Evolutionary conservation across 1,140 invertebrate genomes (phyloP).

Genomic region (Vollenhovia emeryi): DNA sequence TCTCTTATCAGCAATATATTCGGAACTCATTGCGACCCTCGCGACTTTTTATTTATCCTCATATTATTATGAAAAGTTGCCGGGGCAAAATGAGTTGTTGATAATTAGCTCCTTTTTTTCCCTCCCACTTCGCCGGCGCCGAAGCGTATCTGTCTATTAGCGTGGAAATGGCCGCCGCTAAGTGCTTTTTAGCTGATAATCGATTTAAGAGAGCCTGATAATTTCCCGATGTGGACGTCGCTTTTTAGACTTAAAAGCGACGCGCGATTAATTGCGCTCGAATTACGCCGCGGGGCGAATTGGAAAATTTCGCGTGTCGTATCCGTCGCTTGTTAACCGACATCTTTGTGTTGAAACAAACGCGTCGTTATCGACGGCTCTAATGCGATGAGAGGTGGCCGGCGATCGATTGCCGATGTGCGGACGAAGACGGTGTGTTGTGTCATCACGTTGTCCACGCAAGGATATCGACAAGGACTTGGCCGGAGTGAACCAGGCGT

Average conservation of each 20-base stretch:
- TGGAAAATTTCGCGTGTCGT: neutral
- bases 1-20: neutral
- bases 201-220: constrained; percentile 41
- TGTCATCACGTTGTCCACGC: constrained; percentile 38
- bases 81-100: constrained; percentile 10
- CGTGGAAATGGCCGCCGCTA: constrained; percentile 63
- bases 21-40: neutral
- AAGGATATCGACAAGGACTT: constrained; percentile 49
- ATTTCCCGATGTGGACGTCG: constrained; percentile 17
- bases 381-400: neutral
- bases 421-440: neutral
- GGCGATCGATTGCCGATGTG: neutral
- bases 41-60: neutral
- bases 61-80: constrained; percentile 19
- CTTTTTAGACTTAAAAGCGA: constrained; percentile 29
- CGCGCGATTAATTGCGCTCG: constrained; percentile 7
- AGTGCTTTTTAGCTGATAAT: constrained; percentile 63
- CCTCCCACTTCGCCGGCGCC: constrained; percentile 54
- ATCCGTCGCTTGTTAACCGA: constrained; percentile 12
- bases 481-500: constrained; percentile 15
- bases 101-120: constrained; percentile 37
- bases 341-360: constrained; percentile 17
- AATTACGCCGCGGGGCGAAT: constrained; percentile 8
- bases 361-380: neutral
- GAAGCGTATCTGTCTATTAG: constrained; percentile 61